Base-by-base conservation (phyloP, 2,797 vertebrate genomes). In the Distichodus sexfasciatus region DNA sequence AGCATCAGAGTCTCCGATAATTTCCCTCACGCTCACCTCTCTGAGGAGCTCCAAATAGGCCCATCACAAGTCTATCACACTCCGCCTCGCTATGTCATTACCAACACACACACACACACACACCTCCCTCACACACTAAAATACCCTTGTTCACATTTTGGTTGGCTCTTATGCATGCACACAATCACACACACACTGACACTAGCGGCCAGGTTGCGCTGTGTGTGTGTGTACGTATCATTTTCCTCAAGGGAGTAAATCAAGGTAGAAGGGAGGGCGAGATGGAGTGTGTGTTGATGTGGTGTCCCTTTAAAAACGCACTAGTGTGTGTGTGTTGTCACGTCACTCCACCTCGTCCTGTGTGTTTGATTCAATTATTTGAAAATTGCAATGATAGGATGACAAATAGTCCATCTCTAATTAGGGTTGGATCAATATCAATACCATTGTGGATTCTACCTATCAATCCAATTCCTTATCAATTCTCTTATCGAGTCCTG, bases 21-120 rank as follows among this genome's bases (percentile, higher is more conserved):
- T 76, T 55, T 73, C 51, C 26, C 33, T 55, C 66, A 48, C 33
- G 68, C 62, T 69, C 40, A 65, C 54, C 55, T 61, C 66, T 41
- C 47, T 48, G 60, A 55, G 46, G 35, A 66, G 63, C 64, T 29
- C 55, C 47, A 61, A 69, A 73, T 66, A 43, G 66, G 36, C 28
- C 70, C 70, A 79, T 79, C 74, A 76, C 58, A 67, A 63, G 66
- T 66, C 55, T 33, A 78, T 75, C 62, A 66, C 53, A 57, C 54
- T 55, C 58, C n/a, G 61, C 41, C 31, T 71, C 47, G 44, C 24
- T 38, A 48, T 3, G 24, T 59, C 67, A 66, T 68, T 69, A 79
- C 55, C 68, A 58, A 76, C 44, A 66, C 48, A 76, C 69, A 62
- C 72, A 66, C 69, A 66, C 66, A 40, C 58, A 43, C 54, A 54